Percentiles rank a stretch among this genome's conserved stretches.
Evolutionary conservation across 92 coral and sea anemone genomes (phyloP).

Genomic region (Heliopora coerulea): DNA sequence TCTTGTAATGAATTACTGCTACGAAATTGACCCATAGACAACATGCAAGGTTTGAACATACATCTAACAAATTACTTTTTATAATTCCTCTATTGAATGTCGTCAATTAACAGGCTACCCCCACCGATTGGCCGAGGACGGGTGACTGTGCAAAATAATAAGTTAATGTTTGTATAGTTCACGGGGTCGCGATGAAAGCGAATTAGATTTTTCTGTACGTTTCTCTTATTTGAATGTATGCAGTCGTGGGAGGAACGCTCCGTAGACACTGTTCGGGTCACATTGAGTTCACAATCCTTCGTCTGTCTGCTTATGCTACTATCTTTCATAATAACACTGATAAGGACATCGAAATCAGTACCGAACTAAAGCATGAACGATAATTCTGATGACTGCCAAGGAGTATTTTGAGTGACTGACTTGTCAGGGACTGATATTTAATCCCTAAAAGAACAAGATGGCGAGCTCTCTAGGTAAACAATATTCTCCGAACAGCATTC

Average conservation of each 20-base stretch:
- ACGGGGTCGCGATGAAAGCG: not conserved
- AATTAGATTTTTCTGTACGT: conserved; percentile 2
- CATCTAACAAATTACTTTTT: conserved; percentile 12
- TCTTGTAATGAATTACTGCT: not conserved
- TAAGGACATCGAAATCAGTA: not conserved
- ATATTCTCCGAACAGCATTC: conserved; percentile 5
- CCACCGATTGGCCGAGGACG: conserved; percentile 22
- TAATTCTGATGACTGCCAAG: conserved; percentile 4
- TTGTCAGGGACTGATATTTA: conserved; percentile 11
- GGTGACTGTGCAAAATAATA: conserved; percentile 17
- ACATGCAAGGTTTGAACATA: conserved; percentile 6
- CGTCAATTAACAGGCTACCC: conserved; percentile 30
- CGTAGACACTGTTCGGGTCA: not conserved
- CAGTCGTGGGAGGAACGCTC: not conserved
- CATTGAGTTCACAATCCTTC: not conserved
- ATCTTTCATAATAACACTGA: not conserved
- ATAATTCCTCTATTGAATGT: conserved; percentile 40
- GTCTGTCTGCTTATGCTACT: not conserved
- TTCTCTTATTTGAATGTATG: not conserved
- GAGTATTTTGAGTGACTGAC: conserved; percentile 1
- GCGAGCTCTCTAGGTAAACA: conserved; percentile 97
- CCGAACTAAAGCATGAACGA: not conserved
- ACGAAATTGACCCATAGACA: not conserved
- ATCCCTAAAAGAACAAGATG: conserved; percentile 51
- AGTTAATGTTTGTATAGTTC: conserved; percentile 42